phyloP scores from a whole-genome alignment of 2,113 vertebrate species.

The Thunnus maccoyii region DNA sequence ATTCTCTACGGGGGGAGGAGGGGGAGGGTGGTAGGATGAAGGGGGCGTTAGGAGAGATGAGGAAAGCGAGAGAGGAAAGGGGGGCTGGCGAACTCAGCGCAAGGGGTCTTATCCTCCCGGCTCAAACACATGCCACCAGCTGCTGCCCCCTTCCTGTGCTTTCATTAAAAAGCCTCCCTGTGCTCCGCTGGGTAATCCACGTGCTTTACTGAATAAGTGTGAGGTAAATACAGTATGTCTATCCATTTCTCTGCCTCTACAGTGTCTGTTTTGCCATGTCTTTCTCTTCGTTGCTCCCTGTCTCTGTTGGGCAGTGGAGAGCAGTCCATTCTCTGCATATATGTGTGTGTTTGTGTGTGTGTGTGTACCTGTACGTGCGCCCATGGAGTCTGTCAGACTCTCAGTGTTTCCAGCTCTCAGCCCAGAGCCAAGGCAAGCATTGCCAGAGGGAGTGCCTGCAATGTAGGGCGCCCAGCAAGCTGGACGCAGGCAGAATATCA shows the following conservation, averaged over 20 bases:
- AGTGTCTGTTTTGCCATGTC: slow-evolving; percentile 50
- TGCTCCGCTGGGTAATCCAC: slow-evolving; percentile 83
- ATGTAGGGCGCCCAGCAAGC: slow-evolving; percentile 87
- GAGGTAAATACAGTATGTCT: slow-evolving; percentile 76
- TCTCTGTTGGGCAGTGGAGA: slow-evolving; percentile 68
- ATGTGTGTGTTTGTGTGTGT: slow-evolving; percentile 51
- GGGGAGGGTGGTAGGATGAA: slow-evolving; percentile 51
- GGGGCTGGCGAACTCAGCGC: slow-evolving; percentile 79
- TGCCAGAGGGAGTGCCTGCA: slow-evolving; percentile 87
- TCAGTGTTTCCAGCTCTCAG: slow-evolving; percentile 78
- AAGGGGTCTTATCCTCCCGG: slow-evolving; percentile 88
- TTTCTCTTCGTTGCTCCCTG: slow-evolving; percentile 45
- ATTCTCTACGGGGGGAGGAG: slow-evolving; percentile 78
- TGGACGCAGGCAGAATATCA: slow-evolving; percentile 88
- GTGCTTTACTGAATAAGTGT: slow-evolving; percentile 76
- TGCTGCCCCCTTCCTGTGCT: slow-evolving; percentile 87
- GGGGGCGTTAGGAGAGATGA: slow-evolving; percentile 65
- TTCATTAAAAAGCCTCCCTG: slow-evolving; percentile 85
- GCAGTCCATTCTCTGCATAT: slow-evolving; percentile 59
- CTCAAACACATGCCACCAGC: slow-evolving; percentile 90
- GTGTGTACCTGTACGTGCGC: slow-evolving; percentile 72
- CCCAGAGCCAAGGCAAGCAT: slow-evolving; percentile 83
- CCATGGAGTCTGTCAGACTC: slow-evolving; percentile 81
- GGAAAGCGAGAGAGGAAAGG: slow-evolving; percentile 69
- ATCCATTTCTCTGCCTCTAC: slow-evolving; percentile 52